These are phyloP conservation scores for Spinibarbus caldwelli DNA, from an alignment of 2,797 vertebrate species.

Conservation along the genomic window DNA sequence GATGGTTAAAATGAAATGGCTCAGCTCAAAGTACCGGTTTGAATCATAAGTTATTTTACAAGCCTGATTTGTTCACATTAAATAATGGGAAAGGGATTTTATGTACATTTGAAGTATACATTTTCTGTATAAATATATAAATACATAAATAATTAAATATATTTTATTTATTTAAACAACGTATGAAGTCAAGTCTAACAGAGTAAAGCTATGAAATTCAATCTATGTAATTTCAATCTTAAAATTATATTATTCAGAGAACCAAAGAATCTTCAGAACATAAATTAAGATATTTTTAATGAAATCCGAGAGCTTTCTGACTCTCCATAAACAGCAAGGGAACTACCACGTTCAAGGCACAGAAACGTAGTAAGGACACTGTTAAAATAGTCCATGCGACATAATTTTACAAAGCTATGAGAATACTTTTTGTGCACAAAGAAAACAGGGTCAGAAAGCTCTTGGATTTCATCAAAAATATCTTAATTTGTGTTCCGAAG, in stretches of 20 bases:
- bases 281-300: too few species aligned
- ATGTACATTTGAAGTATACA: background rate
- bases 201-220: background rate
- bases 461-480: too few species aligned
- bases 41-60: background rate
- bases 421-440: background rate
- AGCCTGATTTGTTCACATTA: background rate
- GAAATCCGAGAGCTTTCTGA: background rate
- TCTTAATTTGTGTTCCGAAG: too few species aligned
- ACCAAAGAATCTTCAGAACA: too few species aligned
- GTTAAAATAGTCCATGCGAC: background rate
- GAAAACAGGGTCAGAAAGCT: too few species aligned
- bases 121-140: too few species aligned
- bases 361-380: background rate
- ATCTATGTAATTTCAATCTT: background rate
- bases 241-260: background rate
- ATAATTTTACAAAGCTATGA: background rate
- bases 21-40: background rate
- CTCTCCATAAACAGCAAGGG: background rate
- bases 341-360: background rate
- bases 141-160: too few species aligned
- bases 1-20: background rate
- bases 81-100: background rate
- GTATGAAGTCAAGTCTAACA: too few species aligned
- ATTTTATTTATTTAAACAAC: too few species aligned